These are phyloP conservation scores for Drosophila pruinosa DNA, from an alignment of 1,140 invertebrate genomes.

Conservation along the genomic window DNA sequence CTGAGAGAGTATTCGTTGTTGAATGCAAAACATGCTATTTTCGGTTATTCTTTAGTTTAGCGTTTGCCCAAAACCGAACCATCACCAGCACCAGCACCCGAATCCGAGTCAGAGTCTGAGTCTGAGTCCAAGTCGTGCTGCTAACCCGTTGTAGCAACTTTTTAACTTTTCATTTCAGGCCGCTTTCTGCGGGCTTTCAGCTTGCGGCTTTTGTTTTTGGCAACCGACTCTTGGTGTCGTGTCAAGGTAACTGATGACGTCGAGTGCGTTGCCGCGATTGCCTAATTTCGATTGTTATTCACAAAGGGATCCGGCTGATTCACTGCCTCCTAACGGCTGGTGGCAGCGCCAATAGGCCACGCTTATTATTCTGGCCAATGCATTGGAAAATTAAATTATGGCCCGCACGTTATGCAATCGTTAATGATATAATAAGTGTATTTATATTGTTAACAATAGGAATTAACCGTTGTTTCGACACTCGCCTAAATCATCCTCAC, in stretches of 20 bases:
- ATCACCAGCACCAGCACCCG: background rate
- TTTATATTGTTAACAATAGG: background rate
- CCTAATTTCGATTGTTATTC: constrained; percentile 79
- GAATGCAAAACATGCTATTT: constrained; percentile 76
- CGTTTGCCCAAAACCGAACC: constrained; percentile 2
- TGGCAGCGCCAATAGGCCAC: constrained; percentile 4
- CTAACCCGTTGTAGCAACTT: constrained; percentile 50
- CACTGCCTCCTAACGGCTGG: constrained; percentile 51
- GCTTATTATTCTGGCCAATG: constrained; percentile 77
- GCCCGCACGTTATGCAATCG: constrained; percentile 60
- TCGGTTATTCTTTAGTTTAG: constrained; percentile 54
- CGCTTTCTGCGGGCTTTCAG: constrained; percentile 64
- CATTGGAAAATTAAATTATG: constrained; percentile 80
- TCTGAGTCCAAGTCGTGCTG: background rate
- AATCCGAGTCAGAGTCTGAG: constrained; percentile 10
- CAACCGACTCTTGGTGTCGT: constrained; percentile 31
- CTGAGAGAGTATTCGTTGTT: constrained; percentile 25
- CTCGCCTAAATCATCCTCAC: constrained; percentile 13
- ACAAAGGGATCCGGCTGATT: constrained; percentile 69
- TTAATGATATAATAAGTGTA: constrained; percentile 65
- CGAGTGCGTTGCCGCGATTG: constrained; percentile 55
- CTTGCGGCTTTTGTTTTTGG: constrained; percentile 59
- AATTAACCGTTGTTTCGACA: constrained; percentile 6
- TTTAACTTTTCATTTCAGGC: constrained; percentile 71
- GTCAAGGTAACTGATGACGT: constrained; percentile 81